Evolutionary conservation across 2,888 invertebrate genomes (phyloP).

Genomic region (Meiosimyza decipiens): DNA sequence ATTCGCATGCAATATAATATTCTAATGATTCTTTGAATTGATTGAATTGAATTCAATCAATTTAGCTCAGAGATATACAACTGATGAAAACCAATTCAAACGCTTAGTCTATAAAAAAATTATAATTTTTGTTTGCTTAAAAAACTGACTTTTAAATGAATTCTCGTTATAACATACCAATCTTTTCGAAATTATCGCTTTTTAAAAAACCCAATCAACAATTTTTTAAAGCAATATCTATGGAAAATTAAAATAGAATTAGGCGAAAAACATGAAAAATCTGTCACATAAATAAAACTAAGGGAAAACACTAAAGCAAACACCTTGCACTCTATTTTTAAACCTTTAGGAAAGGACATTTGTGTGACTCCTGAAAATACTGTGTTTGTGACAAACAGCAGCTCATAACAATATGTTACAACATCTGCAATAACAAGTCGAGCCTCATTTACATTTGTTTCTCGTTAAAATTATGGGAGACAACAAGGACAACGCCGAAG

Average conservation of each 20-base stretch:
- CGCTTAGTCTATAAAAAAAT: too few relatives aligned
- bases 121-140: too few relatives aligned
- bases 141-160: too few relatives aligned
- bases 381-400: conserved; percentile 10
- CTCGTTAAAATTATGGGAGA: conserved; percentile 17
- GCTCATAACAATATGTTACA: conserved; percentile 32
- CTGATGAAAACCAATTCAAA: too few relatives aligned
- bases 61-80: too few relatives aligned
- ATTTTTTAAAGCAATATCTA: too few relatives aligned
- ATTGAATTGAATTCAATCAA: too few relatives aligned
- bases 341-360: conserved; percentile 26
- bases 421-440: conserved; percentile 36
- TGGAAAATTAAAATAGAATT: conserved; percentile 60
- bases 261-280: conserved; percentile 60
- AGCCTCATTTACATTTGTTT: conserved; percentile 30
- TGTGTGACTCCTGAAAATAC: conserved; percentile 15
- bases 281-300: conserved; percentile 57
- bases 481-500: not conserved
- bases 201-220: too few relatives aligned
- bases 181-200: too few relatives aligned
- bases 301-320: not conserved
- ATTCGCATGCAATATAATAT: too few relatives aligned
- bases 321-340: conserved; percentile 35
- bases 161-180: too few relatives aligned
- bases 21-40: too few relatives aligned